Evolutionary conservation across 2,888 invertebrate genomes (phyloP).

Genomic region (Dasysyrphus tricinctus): DNA sequence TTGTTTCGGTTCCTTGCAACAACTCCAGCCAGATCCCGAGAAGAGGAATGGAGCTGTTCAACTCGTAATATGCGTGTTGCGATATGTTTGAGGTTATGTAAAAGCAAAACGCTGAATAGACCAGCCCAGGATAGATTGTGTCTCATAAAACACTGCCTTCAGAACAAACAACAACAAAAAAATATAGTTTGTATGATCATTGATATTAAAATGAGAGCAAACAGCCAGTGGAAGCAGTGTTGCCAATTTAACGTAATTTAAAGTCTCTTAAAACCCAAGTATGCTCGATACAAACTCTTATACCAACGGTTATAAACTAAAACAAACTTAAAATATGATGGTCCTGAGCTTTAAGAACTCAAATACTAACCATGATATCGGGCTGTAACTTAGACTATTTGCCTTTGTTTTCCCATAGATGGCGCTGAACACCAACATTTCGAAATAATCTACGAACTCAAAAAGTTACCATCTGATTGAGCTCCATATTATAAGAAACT

Average conservation of each 20-base stretch:
- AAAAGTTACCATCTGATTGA: too few species aligned
- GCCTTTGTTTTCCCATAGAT: too few species aligned
- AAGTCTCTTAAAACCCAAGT: too few species aligned
- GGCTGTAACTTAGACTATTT: too few species aligned
- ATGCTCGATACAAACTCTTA: too few species aligned
- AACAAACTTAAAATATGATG: too few species aligned
- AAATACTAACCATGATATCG: too few species aligned
- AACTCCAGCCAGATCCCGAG: conserved; percentile 35
- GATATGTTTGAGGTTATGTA: conserved; percentile 70
- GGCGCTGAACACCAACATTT: too few species aligned
- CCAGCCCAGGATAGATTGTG: conserved; percentile 65
- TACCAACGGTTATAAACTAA: too few species aligned
- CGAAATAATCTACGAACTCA: too few species aligned
- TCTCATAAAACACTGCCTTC: conserved; percentile 66
- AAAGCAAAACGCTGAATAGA: conserved; percentile 69
- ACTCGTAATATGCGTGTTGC: conserved; percentile 63
- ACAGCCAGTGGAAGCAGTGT: conserved; percentile 44
- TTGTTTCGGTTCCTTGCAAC: conserved; percentile 22
- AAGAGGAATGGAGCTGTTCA: conserved; percentile 39
- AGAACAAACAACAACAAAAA: conserved; percentile 35
- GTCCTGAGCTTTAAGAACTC: too few species aligned
- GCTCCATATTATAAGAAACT: too few species aligned
- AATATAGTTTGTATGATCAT: conserved; percentile 44
- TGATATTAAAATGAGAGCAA: conserved; percentile 34
- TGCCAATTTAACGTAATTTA: conserved; percentile 17